Evolutionary conservation across 1,140 invertebrate genomes (phyloP).

Genomic region (Aphidius ervi): DNA sequence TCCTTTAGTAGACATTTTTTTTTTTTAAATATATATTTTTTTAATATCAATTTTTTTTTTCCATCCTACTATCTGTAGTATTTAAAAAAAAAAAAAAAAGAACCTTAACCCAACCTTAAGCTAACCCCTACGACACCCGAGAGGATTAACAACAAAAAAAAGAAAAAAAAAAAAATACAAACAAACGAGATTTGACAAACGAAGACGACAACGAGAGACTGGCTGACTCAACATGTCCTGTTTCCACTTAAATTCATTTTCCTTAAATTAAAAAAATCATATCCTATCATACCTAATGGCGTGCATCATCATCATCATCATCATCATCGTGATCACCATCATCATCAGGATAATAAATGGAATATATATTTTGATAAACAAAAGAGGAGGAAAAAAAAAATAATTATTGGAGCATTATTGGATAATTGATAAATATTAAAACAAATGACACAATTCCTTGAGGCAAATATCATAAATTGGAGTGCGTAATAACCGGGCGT

Average conservation of each 20-base stretch:
- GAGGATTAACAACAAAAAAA: slow-evolving; percentile 13
- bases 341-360: too few relatives aligned
- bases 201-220: slow-evolving; percentile 6
- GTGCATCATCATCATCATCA: too few relatives aligned
- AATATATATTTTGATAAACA: too few relatives aligned
- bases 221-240: neutral
- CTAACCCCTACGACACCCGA: slow-evolving; percentile 12
- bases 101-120: slow-evolving; percentile 16
- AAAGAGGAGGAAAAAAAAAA: neutral
- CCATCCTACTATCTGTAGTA: slow-evolving; percentile 29
- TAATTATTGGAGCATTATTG: neutral
- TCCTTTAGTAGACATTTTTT: slow-evolving; percentile 29
- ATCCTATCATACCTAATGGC: too few relatives aligned
- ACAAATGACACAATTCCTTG: slow-evolving; percentile 22
- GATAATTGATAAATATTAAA: neutral
- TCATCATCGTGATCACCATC: too few relatives aligned
- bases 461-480: slow-evolving; percentile 38
- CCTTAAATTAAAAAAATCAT: too few relatives aligned
- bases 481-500: slow-evolving; percentile 37
- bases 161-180: neutral
- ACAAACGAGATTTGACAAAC: slow-evolving; percentile 1
- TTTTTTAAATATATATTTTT: neutral
- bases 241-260: neutral
- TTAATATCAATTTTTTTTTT: slow-evolving; percentile 11
- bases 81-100: slow-evolving; percentile 17